phyloP scores from a whole-genome alignment of 2,888 invertebrate genomes.

The Steromphala cineraria region DNA sequence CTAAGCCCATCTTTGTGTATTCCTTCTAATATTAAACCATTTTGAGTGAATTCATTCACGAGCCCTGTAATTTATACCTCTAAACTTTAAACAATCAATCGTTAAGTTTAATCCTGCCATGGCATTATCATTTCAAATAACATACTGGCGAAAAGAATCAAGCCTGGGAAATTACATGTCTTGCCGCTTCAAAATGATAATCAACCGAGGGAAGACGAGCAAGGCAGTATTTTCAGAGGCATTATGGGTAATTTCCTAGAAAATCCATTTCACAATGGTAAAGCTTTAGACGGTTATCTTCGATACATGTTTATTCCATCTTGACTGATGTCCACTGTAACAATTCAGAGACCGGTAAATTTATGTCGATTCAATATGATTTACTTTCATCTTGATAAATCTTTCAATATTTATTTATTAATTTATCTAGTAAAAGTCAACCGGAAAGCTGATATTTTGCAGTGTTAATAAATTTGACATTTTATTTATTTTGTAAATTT shows the following conservation, averaged over 20 bases:
- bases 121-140: constrained; percentile 13
- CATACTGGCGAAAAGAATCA: constrained; percentile 9
- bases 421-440: no score
- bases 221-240: constrained; percentile 11
- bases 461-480: no score
- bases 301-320: not conserved
- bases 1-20: not conserved
- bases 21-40: constrained; percentile 8
- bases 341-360: not conserved
- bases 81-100: constrained; percentile 21
- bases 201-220: not conserved
- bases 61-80: constrained; percentile 18
- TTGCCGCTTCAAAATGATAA: not conserved
- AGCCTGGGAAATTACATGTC: constrained; percentile 11
- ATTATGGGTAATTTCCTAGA: constrained; percentile 9
- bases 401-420: no score
- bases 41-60: not conserved
- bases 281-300: not conserved
- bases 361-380: constrained; percentile 4
- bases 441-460: no score
- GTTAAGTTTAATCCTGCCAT: constrained; percentile 2
- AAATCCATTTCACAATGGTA: constrained; percentile 17
- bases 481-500: no score
- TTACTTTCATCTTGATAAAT: no score
- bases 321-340: not conserved